These are phyloP conservation scores for Megalops cyprinoides DNA, from an alignment of 2,797 vertebrate genomes.

Conservation along the genomic window DNA sequence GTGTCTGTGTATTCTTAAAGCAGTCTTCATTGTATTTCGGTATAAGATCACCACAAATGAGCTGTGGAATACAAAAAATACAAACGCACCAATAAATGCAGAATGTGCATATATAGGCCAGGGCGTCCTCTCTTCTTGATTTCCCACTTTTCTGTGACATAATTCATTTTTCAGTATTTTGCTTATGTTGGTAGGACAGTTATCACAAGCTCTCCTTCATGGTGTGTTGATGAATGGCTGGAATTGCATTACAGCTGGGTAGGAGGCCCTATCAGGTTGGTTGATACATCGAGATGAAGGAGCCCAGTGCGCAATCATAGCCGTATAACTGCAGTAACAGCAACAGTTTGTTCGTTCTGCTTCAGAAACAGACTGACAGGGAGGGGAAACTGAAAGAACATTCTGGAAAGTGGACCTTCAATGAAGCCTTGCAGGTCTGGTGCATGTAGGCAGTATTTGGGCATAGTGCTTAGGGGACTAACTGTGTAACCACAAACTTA, in stretches of 20 bases:
- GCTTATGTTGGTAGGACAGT: too few species aligned
- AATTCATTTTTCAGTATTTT: too few species aligned
- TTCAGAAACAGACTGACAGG: not conserved
- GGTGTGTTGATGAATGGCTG: not conserved
- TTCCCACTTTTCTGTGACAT: too few species aligned
- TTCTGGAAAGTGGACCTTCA: not conserved
- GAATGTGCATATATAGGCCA: too few species aligned
- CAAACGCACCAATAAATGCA: too few species aligned
- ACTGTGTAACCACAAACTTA: not conserved
- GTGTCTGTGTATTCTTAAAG: not conserved
- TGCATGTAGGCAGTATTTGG: not conserved
- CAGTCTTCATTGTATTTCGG: not conserved
- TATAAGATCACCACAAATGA: too few species aligned
- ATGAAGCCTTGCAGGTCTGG: too few species aligned
- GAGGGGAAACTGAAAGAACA: too few species aligned
- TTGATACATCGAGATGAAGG: not conserved
- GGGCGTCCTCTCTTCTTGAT: too few species aligned
- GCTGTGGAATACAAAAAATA: too few species aligned
- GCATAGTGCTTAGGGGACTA: not conserved
- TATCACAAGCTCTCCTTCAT: too few species aligned
- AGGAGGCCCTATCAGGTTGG: not conserved
- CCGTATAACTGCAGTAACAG: not conserved
- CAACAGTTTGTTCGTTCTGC: too few species aligned
- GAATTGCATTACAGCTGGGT: not conserved
- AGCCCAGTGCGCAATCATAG: not conserved